phyloP scores from a whole-genome alignment of 2,888 invertebrate species.

The Myopa testacea region DNA sequence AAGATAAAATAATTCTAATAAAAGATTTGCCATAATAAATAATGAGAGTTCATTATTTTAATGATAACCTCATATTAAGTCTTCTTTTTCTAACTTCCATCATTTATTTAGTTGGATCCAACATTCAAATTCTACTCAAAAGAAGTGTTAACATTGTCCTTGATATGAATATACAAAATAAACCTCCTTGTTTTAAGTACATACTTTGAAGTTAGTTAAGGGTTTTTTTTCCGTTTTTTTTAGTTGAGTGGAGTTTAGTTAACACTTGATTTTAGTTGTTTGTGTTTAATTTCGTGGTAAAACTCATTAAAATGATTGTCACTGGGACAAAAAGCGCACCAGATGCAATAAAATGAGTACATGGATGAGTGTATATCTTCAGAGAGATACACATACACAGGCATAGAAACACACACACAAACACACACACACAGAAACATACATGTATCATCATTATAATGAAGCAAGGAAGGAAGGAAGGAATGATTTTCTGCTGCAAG shows the following conservation, averaged over 20 bases:
- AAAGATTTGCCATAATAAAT: too few species aligned
- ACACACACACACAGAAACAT: constrained; percentile 13
- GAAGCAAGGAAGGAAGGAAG: not conserved
- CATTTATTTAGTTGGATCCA: too few species aligned
- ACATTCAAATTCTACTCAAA: too few species aligned
- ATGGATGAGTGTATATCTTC: not conserved
- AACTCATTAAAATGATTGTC: constrained; percentile 34
- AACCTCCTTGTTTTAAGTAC: too few species aligned
- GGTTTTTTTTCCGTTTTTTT: too few species aligned
- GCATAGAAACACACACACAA: not conserved
- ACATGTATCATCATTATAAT: constrained; percentile 15
- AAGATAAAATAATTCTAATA: too few species aligned
- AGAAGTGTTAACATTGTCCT: too few species aligned
- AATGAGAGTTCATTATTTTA: too few species aligned
- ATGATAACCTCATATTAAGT: too few species aligned
- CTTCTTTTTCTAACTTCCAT: too few species aligned
- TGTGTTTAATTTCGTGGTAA: constrained; percentile 32
- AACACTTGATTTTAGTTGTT: constrained; percentile 2
- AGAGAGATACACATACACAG: constrained; percentile 7
- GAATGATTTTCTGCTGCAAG: not conserved
- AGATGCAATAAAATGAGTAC: constrained; percentile 15
- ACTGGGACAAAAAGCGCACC: constrained; percentile 21
- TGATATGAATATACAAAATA: too few species aligned
- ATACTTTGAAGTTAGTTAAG: too few species aligned
- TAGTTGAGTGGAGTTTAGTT: not conserved